phyloP scores from a whole-genome alignment of 2,113 vertebrate species.

The Epinephelus lanceolatus region DNA sequence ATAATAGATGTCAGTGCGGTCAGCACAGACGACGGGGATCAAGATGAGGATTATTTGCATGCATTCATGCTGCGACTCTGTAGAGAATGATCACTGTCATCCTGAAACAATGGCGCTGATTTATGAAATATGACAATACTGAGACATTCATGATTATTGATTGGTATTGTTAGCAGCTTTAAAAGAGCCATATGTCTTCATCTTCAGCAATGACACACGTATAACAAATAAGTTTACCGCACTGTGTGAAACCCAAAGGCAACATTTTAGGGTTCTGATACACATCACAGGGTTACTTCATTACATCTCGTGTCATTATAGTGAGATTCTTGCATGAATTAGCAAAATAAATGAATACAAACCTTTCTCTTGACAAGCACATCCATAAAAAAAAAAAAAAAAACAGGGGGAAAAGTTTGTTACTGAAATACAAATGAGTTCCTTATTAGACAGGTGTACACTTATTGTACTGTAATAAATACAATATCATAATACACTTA shows the following conservation, averaged over 20 bases:
- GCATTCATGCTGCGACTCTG: slow-evolving; percentile 69
- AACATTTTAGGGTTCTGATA: slow-evolving; percentile 73
- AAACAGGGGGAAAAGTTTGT: slow-evolving; percentile 55
- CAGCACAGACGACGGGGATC: slow-evolving; percentile 72
- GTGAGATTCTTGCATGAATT: slow-evolving; percentile 75
- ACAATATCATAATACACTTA: slow-evolving; percentile 64
- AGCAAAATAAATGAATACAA: slow-evolving; percentile 79
- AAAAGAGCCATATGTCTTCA: slow-evolving; percentile 88
- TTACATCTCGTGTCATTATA: slow-evolving; percentile 74
- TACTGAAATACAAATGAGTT: slow-evolving; percentile 70
- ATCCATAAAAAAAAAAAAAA: slow-evolving; percentile 65
- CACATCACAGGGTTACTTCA: slow-evolving; percentile 78
- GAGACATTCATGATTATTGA: slow-evolving; percentile 88
- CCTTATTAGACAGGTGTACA: slow-evolving; percentile 74
- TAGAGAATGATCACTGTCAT: slow-evolving; percentile 85
- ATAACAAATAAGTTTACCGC: slow-evolving; percentile 85
- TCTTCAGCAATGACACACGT: slow-evolving; percentile 82
- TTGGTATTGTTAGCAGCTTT: slow-evolving; percentile 88
- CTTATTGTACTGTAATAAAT: slow-evolving; percentile 67
- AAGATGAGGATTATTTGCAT: slow-evolving; percentile 75
- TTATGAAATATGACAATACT: slow-evolving; percentile 87
- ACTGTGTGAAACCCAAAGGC: slow-evolving; percentile 75
- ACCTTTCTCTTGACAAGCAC: slow-evolving; percentile 76
- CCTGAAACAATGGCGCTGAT: slow-evolving; percentile 82
- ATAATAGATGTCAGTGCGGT: slow-evolving; percentile 71